These are phyloP conservation scores for Syngnathus scovelli DNA, from an alignment of 2,113 vertebrate species.

Conservation along the genomic window DNA sequence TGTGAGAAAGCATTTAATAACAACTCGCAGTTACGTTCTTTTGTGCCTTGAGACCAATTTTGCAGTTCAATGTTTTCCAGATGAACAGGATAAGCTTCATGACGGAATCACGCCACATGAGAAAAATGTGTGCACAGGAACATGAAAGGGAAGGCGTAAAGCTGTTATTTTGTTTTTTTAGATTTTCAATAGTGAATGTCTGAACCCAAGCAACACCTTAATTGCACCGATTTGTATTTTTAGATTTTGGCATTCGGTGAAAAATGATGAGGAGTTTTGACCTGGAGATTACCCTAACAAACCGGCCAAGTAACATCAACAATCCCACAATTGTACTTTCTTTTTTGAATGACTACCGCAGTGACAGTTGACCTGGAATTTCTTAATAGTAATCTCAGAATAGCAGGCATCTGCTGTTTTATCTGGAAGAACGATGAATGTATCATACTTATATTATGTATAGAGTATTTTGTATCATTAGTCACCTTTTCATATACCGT, in stretches of 20 bases:
- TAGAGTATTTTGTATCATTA: not conserved
- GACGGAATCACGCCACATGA: not conserved
- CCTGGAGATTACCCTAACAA: constrained; percentile 45
- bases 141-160: not conserved
- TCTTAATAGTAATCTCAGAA: constrained; percentile 28
- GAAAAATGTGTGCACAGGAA: not conserved
- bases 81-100: constrained; percentile 1
- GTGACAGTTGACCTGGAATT: constrained; percentile 34
- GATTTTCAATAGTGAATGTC: not conserved
- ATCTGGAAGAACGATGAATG: not conserved
- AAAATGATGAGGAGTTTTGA: not conserved
- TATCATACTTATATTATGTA: not conserved
- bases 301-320: constrained; percentile 56
- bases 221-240: constrained; percentile 13
- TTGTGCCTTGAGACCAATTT: constrained; percentile 2
- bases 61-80: constrained; percentile 8
- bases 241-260: not conserved
- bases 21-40: constrained; percentile 2
- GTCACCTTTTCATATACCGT: not conserved
- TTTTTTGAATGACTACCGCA: constrained; percentile 17
- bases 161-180: not conserved
- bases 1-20: constrained; percentile 20
- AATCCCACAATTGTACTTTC: constrained; percentile 55
- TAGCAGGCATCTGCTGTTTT: constrained; percentile 18
- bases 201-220: not conserved